Base-by-base conservation (phyloP, 2,888 invertebrate genomes). In the Campoplex capitator region DNA sequence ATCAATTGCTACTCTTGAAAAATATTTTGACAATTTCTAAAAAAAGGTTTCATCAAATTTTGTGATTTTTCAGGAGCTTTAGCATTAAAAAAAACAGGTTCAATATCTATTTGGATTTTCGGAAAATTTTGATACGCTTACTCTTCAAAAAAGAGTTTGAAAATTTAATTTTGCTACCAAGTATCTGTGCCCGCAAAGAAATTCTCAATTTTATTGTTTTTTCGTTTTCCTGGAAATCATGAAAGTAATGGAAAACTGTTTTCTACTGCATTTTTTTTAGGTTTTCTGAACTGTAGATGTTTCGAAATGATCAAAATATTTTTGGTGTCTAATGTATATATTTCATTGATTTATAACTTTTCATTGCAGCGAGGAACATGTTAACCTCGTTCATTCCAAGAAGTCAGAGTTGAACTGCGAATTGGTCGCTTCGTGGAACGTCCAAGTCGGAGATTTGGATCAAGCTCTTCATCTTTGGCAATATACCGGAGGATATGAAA, bases 391-490 rank as follows among this genome's bases (percentile, higher is more conserved):
- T 84, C 96, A 97, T 91, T 96, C 97, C 3, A 96, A 96, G 90
- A 97, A 97, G 91, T 95, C 96, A 11, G 96, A 97, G 56, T 95
- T 98, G 38, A 97, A 97, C 76, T 97, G 97, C 91, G 97, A 98
- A 93, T 95, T 99, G 90, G 97, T 99, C 42, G 99, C 98, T 81
- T 99, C 99, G 92, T 99, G 99, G 98, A 98, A 97, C 0, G 99
- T 99, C 2, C 97, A 97, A 79, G 98, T 98, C 58, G 99, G 99
- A 54, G 99, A 99, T 93, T 97, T 99, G 95, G 99, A 99, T 95
- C 99, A 99, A 95, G 98, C 97, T 28, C 95, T 99, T 86, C 99
- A 99, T 95, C 95, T 99, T 82, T 99, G 99, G 99, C 97, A 97
- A 92, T 99, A 98, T 94, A 97, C 97, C 16, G 98, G 99, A 74